Evolutionary conservation across 92 coral and sea anemone genomes (phyloP).

Genomic region (Epizoanthus illoricatus): DNA sequence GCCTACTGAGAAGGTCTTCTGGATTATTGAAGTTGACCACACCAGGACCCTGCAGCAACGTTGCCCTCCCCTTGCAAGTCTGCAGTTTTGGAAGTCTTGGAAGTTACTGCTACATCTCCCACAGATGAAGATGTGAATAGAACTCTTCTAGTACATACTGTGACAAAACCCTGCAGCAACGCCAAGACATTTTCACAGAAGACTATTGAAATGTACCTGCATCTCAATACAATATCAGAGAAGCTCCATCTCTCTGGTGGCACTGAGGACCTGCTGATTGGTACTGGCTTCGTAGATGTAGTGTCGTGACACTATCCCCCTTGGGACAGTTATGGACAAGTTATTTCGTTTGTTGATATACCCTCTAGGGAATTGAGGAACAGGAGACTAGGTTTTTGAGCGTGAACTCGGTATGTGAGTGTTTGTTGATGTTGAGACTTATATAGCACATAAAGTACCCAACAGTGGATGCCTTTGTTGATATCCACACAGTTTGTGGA

Average conservation of each 20-base stretch:
- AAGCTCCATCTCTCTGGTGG: slow-evolving; percentile 59
- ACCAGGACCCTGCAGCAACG: too few species aligned
- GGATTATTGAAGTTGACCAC: too few species aligned
- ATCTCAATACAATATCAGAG: slow-evolving; percentile 34
- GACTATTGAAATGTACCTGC: slow-evolving; percentile 27
- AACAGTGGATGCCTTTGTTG: slow-evolving; percentile 52
- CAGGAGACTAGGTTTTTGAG: too few species aligned
- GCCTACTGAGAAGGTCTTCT: too few species aligned
- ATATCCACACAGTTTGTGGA: slow-evolving; percentile 48
- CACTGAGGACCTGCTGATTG: slow-evolving; percentile 44
- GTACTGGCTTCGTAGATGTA: slow-evolving; percentile 46
- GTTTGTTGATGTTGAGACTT: too few species aligned
- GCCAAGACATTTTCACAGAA: slow-evolving; percentile 48
- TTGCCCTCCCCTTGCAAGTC: too few species aligned
- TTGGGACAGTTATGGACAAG: too few species aligned
- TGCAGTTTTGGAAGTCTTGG: slow-evolving; percentile 46
- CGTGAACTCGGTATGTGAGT: too few species aligned
- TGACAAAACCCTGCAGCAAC: slow-evolving; percentile 58
- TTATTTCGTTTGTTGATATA: too few species aligned
- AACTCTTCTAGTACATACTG: slow-evolving; percentile 49
- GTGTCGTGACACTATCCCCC: too few species aligned
- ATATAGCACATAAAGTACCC: too few species aligned
- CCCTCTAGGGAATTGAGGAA: too few species aligned
- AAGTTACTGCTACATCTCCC: slow-evolving; percentile 47
- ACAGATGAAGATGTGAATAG: slow-evolving; percentile 44